phyloP scores from a whole-genome alignment of 2,888 invertebrate species.

The Mythimna lalbum region DNA sequence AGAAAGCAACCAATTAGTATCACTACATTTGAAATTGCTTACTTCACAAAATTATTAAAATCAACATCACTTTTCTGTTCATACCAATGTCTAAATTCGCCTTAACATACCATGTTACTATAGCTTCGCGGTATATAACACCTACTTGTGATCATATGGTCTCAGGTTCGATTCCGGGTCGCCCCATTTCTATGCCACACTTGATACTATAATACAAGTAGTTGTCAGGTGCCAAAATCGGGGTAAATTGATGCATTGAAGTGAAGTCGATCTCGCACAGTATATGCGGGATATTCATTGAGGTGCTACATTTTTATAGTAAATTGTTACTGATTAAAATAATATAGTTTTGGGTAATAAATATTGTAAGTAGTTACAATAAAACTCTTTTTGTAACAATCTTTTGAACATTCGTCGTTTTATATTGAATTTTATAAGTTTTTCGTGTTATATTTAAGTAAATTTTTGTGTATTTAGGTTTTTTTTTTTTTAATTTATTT shows the following conservation, averaged over 20 bases:
- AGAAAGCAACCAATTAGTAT: too few species aligned
- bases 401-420: too few species aligned
- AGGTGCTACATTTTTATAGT: conserved; percentile 76
- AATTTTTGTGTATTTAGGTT: neutral
- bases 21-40: too few species aligned
- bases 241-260: conserved; percentile 79
- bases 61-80: neutral
- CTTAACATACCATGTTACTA: accelerated
- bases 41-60: neutral
- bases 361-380: too few species aligned
- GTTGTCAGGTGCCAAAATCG: conserved; percentile 84
- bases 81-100: conserved; percentile 37
- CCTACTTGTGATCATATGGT: conserved; percentile 36
- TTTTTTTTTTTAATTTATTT: neutral
- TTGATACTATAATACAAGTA: conserved; percentile 84
- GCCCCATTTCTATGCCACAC: conserved; percentile 89
- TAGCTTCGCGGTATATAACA: conserved; percentile 62
- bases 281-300: conserved; percentile 76
- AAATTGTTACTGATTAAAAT: neutral
- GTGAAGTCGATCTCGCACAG: conserved; percentile 80
- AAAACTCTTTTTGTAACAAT: too few species aligned
- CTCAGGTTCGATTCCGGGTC: conserved; percentile 77
- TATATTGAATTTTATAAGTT: neutral
- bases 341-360: neutral
- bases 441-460: neutral